Evolutionary conservation across 2,113 vertebrate species (phyloP).

Genomic region (Zapus hudsonius): DNA sequence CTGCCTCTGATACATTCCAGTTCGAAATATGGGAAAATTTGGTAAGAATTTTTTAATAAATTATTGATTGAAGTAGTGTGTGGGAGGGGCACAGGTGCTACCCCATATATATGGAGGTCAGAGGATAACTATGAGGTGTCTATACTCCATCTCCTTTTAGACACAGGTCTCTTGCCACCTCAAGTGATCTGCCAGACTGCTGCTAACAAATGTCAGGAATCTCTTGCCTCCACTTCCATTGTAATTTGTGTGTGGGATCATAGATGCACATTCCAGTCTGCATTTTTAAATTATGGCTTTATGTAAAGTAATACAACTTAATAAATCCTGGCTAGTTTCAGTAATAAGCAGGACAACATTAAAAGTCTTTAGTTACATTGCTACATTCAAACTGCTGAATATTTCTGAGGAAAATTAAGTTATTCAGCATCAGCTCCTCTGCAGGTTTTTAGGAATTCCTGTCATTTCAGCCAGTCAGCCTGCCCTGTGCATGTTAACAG

Average conservation of each 20-base stretch:
- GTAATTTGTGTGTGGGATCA: too few relatives aligned
- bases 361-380: constrained; percentile 37
- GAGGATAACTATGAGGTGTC: too few relatives aligned
- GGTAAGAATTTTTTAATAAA: constrained; percentile 82
- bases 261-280: too few relatives aligned
- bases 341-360: constrained; percentile 34
- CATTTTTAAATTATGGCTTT: constrained; percentile 60
- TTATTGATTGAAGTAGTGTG: too few relatives aligned
- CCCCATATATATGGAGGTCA: too few relatives aligned
- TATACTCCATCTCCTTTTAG: too few relatives aligned
- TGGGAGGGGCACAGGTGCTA: too few relatives aligned
- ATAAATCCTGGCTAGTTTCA: constrained; percentile 63
- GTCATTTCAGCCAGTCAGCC: constrained; percentile 76
- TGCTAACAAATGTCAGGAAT: too few relatives aligned
- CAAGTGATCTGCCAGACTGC: too few relatives aligned
- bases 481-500: constrained; percentile 72
- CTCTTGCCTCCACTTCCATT: too few relatives aligned
- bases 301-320: constrained; percentile 40
- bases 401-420: constrained; percentile 40
- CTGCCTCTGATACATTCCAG: constrained; percentile 59
- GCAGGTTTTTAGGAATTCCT: constrained; percentile 59
- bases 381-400: constrained; percentile 52
- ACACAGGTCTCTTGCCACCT: too few relatives aligned
- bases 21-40: constrained; percentile 91
- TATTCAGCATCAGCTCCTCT: constrained; percentile 59